A percentile compares a stretch with the other conserved stretches of the same genome.
Conservation (phyloP, 1,140 invertebrate species). For the Achatina immaculata region DNA sequence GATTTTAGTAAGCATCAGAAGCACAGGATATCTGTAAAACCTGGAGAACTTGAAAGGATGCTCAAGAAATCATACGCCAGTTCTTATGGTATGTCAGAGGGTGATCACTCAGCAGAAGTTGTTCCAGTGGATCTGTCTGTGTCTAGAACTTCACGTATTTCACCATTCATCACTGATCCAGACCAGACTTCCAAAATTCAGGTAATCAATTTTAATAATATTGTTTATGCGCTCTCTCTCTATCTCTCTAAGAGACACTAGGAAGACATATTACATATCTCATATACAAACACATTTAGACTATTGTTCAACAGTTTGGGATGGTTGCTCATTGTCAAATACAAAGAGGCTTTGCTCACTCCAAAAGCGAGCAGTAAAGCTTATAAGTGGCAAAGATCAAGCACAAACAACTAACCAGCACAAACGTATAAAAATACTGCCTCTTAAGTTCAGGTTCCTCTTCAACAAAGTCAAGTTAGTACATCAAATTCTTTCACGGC, state of each 20-base stretch:
- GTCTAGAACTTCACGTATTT: not conserved
- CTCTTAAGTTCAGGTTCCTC: no score
- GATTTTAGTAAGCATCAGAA: conserved; percentile 26
- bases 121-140: conserved; percentile 28
- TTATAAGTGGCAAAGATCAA: no score
- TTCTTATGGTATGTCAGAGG: not conserved
- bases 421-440: no score
- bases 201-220: conserved; percentile 9
- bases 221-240: not conserved
- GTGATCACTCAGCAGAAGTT: not conserved
- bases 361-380: no score
- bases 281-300: no score
- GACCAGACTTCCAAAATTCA: not conserved
- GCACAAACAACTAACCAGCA: no score
- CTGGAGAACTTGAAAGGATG: not conserved
- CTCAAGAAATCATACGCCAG: not conserved
- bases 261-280: no score
- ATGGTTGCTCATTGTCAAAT: no score
- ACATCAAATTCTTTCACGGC: no score
- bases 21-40: not conserved
- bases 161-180: not conserved
- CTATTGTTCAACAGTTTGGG: no score
- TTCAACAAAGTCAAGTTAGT: no score
- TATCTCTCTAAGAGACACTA: not conserved
- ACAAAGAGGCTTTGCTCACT: no score